Conservation (phyloP, 2,113 vertebrate genomes). For the Cyanoliseus patagonus region DNA sequence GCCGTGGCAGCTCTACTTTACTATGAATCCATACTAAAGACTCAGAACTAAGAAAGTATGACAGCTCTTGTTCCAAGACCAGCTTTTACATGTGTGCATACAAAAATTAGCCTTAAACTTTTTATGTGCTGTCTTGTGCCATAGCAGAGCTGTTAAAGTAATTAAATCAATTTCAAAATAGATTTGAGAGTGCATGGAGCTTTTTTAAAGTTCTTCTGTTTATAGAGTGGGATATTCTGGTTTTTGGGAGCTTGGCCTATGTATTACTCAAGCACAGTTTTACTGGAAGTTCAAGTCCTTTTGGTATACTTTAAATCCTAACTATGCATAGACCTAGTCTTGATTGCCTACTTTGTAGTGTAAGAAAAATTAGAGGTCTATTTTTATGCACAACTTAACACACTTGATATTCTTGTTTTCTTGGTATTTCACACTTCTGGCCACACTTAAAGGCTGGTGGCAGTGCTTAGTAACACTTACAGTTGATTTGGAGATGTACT, state of each 20-base stretch:
- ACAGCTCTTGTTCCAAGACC: not conserved
- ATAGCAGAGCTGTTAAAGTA: not conserved
- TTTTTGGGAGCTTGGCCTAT: not conserved
- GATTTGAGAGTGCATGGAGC: not conserved
- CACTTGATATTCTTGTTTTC: not conserved
- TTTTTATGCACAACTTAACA: constrained; percentile 25
- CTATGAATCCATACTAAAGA: not conserved
- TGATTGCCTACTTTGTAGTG: constrained; percentile 12
- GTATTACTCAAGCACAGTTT: not conserved
- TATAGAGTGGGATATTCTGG: not conserved
- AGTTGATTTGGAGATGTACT: not conserved
- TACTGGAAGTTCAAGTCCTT: not conserved
- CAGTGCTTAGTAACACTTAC: not conserved
- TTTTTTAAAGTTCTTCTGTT: not conserved
- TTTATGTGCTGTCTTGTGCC: constrained; percentile 13
- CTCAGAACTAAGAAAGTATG: not conserved
- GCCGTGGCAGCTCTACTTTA: constrained; percentile 32
- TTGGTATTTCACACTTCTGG: not conserved
- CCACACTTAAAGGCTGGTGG: not conserved
- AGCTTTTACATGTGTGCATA: not conserved
- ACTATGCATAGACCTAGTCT: constrained; percentile 43
- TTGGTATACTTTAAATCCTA: not conserved
- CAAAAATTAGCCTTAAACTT: constrained; percentile 57
- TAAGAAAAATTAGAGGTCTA: not conserved
- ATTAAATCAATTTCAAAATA: not conserved